Evolutionary conservation across 1,140 invertebrate species (phyloP).

Genomic region (Halictus rubicundus): DNA sequence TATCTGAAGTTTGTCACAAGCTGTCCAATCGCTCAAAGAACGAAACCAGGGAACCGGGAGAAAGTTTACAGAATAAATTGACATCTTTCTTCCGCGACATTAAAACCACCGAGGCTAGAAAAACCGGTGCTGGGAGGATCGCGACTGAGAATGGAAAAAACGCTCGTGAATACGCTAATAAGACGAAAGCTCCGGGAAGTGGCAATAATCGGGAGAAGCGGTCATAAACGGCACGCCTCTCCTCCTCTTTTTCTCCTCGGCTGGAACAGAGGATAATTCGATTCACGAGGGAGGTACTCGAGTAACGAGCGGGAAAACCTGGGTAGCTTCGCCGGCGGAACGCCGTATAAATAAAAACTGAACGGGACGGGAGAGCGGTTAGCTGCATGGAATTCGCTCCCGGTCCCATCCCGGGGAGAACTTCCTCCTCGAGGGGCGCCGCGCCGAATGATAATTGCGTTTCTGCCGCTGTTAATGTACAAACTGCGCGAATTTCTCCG

Average conservation of each 20-base stretch:
- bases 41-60: neutral
- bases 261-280: conserved; percentile 49
- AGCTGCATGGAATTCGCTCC: conserved; percentile 30
- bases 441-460: conserved; percentile 57
- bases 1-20: no score
- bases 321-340: conserved; percentile 17
- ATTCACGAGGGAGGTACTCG: conserved; percentile 44
- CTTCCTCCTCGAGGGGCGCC: conserved; percentile 1
- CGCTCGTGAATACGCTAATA: conserved; percentile 48
- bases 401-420: conserved; percentile 35
- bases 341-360: conserved; percentile 61
- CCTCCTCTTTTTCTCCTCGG: conserved; percentile 40
- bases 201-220: conserved; percentile 39
- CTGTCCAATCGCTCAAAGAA: no score
- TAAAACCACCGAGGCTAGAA: neutral
- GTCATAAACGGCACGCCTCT: conserved; percentile 44
- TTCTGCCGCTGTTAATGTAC: conserved; percentile 34
- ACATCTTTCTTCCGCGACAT: neutral
- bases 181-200: conserved; percentile 26
- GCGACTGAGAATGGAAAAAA: neutral
- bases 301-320: conserved; percentile 39
- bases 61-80: neutral
- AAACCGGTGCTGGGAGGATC: neutral
- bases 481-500: conserved; percentile 34
- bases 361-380: conserved; percentile 22